Percentiles rank a stretch among this genome's conserved stretches.
Conservation (phyloP, 2,113 vertebrate genomes). For the Australoheros scitulus region DNA sequence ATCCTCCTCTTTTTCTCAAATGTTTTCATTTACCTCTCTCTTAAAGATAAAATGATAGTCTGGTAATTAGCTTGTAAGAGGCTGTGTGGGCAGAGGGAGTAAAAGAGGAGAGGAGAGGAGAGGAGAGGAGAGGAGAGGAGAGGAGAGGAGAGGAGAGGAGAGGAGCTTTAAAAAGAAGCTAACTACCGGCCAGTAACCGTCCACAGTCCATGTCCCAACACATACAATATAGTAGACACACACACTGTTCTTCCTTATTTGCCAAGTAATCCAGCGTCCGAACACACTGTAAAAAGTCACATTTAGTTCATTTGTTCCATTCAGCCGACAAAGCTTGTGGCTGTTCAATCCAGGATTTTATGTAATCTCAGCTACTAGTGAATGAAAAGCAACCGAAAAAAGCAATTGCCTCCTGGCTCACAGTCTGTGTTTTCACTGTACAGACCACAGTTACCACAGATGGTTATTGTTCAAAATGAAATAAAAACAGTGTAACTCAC, state of each 20-base stretch:
- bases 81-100: conserved; percentile 24
- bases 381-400: conserved; percentile 2
- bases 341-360: neutral
- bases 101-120: conserved; percentile 20
- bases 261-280: conserved; percentile 33
- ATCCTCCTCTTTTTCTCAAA: neutral
- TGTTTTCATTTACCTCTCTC: conserved; percentile 8
- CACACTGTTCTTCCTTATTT: conserved; percentile 7
- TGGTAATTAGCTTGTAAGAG: conserved; percentile 52
- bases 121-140: neutral
- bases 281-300: neutral
- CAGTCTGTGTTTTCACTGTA: neutral
- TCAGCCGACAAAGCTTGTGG: neutral
- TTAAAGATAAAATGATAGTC: conserved; percentile 46
- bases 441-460: neutral
- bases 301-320: conserved; percentile 9
- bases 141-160: neutral
- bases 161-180: conserved; percentile 33
- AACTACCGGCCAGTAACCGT: conserved; percentile 33
- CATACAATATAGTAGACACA: neutral
- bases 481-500: too few relatives aligned
- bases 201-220: neutral
- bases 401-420: neutral
- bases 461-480: neutral
- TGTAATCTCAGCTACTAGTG: conserved; percentile 3